These are phyloP conservation scores for Cyprichromis sp. DNA, from an alignment of 2,113 vertebrate genomes.

Conservation along the genomic window DNA sequence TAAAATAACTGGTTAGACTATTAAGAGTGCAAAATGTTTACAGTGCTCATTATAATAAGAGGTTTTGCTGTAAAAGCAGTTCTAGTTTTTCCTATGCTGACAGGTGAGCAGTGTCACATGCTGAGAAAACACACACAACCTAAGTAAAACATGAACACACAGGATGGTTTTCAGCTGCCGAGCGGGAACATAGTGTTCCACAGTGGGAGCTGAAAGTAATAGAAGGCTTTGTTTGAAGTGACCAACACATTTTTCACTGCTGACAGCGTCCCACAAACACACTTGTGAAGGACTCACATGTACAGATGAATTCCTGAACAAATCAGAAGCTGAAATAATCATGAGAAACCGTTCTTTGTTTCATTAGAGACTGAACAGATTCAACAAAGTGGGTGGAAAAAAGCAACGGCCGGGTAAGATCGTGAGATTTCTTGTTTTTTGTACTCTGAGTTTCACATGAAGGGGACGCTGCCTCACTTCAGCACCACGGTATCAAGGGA, in stretches of 20 bases:
- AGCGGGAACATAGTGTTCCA: neutral
- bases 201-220: neutral
- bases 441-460: neutral
- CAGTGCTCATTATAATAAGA: neutral
- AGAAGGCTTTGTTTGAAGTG: constrained; percentile 25
- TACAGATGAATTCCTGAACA: constrained; percentile 21
- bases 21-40: neutral
- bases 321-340: constrained; percentile 7
- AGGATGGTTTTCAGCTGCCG: neutral
- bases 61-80: neutral
- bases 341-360: neutral
- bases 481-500: constrained; percentile 5
- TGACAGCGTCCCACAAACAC: neutral
- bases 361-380: neutral
- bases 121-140: neutral
- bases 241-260: neutral
- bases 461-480: constrained; percentile 1
- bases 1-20: neutral
- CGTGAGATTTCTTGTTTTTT: neutral
- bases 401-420: neutral
- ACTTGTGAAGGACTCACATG: constrained; percentile 18
- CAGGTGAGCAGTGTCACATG: neutral
- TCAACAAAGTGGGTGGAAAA: neutral
- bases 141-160: neutral
- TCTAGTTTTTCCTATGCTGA: neutral